A percentile compares a stretch with the other conserved stretches of the same genome.
Conservation (phyloP, 2,113 vertebrate species). For the Cinclus mexicanus region DNA sequence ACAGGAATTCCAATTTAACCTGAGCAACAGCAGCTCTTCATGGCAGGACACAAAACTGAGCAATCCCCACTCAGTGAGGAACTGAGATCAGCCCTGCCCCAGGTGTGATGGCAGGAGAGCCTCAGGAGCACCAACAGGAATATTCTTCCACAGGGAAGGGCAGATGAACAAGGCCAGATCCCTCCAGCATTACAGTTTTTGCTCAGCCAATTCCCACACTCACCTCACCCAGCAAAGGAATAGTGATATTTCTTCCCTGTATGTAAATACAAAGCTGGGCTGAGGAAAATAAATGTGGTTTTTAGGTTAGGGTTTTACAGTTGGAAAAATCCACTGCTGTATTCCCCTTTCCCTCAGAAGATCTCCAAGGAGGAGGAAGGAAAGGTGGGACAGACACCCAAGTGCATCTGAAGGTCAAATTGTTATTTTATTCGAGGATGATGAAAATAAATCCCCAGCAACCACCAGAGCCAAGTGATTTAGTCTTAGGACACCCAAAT, state of each 20-base stretch:
- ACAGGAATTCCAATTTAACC: fast-evolving
- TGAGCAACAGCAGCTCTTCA: background rate
- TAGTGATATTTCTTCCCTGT: background rate
- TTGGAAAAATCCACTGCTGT: background rate
- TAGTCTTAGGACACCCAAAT: background rate
- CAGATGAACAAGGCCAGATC: background rate
- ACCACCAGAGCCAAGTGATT: background rate
- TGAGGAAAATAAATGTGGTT: background rate
- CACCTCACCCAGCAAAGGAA: background rate
- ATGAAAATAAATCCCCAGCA: background rate
- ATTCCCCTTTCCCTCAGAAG: background rate
- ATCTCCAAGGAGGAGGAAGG: background rate
- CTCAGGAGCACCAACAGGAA: background rate
- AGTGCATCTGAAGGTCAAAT: background rate
- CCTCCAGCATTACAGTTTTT: background rate
- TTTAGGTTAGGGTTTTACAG: background rate
- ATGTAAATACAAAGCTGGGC: background rate
- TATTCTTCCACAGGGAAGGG: background rate
- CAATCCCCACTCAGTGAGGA: background rate
- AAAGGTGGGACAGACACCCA: background rate
- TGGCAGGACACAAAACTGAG: background rate
- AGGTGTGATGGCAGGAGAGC: background rate
- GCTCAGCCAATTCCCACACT: background rate
- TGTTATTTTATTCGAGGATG: background rate
- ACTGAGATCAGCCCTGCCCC: background rate